A percentile compares a stretch with the other conserved stretches of the same genome.
phyloP scores from a whole-genome alignment of 2,113 vertebrate species.

The Copsychus sechellarum region DNA sequence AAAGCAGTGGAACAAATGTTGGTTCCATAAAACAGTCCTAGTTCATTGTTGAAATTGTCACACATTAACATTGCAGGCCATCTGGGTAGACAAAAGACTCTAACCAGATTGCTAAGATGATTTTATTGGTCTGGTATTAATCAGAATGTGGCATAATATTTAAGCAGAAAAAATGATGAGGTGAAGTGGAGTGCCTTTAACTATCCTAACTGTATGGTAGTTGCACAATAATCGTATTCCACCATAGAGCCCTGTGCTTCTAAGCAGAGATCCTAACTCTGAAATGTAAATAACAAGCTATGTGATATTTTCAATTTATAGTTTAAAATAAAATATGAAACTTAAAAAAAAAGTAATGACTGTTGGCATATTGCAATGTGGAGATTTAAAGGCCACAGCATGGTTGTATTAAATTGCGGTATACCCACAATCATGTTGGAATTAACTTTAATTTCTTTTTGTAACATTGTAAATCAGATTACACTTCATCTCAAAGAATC shows the following conservation, averaged over 20 bases:
- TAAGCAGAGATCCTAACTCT: slow-evolving; percentile 24
- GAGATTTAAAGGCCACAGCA: slow-evolving; percentile 71
- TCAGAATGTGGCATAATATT: slow-evolving; percentile 84
- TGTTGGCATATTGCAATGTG: slow-evolving; percentile 29
- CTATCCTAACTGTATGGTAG: slow-evolving; percentile 46
- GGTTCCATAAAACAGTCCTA: slow-evolving; percentile 86
- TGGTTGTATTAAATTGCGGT: slow-evolving; percentile 51
- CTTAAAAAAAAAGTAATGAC: slow-evolving; percentile 34
- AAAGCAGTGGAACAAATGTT: slow-evolving; percentile 86
- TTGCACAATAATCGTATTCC: slow-evolving; percentile 41
- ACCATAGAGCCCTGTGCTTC: slow-evolving; percentile 1
- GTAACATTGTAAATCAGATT: slow-evolving; percentile 58
- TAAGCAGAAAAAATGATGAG: slow-evolving; percentile 81
- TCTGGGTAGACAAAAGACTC: slow-evolving; percentile 86
- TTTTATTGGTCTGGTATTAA: slow-evolving; percentile 86
- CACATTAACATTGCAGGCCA: slow-evolving; percentile 86
- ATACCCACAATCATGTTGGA: slow-evolving; percentile 45
- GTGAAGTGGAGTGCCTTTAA: slow-evolving; percentile 73
- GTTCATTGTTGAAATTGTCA: slow-evolving; percentile 88
- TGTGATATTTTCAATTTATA: slow-evolving; percentile 62
- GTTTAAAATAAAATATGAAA: slow-evolving; percentile 65
- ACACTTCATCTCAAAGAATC: slow-evolving; percentile 31
- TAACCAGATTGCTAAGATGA: slow-evolving; percentile 82
- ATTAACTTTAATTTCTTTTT: slow-evolving; percentile 52
- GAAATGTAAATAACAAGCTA: slow-evolving; percentile 69